Base-by-base conservation (phyloP, 2,888 invertebrate genomes). In the Conomelus anceps region DNA sequence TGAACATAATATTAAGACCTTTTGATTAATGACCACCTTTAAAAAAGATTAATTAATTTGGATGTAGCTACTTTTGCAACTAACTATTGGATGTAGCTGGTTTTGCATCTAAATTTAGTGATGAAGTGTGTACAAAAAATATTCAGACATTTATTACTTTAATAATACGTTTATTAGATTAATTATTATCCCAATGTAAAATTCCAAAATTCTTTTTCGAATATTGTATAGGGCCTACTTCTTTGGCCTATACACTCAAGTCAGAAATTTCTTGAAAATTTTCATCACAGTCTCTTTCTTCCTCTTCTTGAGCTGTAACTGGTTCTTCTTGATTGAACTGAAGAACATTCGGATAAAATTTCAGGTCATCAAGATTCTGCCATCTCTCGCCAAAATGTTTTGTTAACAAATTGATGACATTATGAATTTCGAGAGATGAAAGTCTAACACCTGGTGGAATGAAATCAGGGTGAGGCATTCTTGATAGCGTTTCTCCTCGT, bases 321-420 rank as follows among this genome's bases (percentile, higher is more conserved):
- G 41, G 13, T 85, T 89, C 89, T 89, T 26, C 89, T 20, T 41
- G 84, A 23, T 84, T 23, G n/a, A 84, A 41, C 23, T 84, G 84
- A 23, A 88, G 20, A 88, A 86, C 29, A n/a, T 89, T 26, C 34
- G 22, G 26, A 26, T 89, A 89, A 23, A 89, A 89, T 23, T 23
- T 3, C 17, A 89, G 85, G 4, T 3, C 6, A 11, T 89, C 85
- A n/a, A 17, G 22, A 22, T 89, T n/a, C 85, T 85, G 24, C 89
- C 89, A 89, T 20, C 22, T 20, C 22, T 89, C 85, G 7, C 89
- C 85, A 89, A 89, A 89, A 89, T 89, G 89, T 89, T 89, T 89
- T 11, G 23, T n/a, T 22, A 89, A 29, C 22, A 89, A 63, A 17
- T 22, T 85, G 7, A 23, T 0, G 22, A 89, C 89, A 26, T 89